Percentiles rank a stretch among this genome's conserved stretches.
phyloP scores from a whole-genome alignment of 2,888 invertebrate species.

The Troides aeacus region DNA sequence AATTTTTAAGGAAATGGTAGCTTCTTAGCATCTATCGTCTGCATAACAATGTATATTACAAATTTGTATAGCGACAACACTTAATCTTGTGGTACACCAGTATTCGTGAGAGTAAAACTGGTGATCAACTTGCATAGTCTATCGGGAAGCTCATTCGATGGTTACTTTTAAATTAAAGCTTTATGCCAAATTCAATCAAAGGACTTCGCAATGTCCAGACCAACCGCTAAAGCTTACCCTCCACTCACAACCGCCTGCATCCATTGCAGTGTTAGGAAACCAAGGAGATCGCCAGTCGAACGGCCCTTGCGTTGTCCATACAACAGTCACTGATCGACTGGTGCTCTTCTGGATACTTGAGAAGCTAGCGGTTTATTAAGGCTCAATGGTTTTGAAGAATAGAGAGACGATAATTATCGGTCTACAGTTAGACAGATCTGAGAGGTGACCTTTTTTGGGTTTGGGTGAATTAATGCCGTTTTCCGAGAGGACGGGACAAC shows the following conservation, averaged over 20 bases:
- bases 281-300: background rate
- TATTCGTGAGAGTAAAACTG: background rate
- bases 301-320: background rate
- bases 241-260: background rate
- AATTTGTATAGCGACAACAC: too few species aligned
- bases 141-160: background rate
- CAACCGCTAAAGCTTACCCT: background rate
- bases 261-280: background rate
- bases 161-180: background rate
- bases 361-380: background rate
- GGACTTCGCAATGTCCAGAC: background rate
- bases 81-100: background rate
- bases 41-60: slow-evolving; percentile 27
- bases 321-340: background rate
- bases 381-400: background rate
- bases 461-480: background rate
- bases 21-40: too few species aligned
- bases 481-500: background rate
- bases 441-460: background rate
- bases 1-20: too few species aligned
- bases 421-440: background rate
- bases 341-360: background rate
- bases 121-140: background rate
- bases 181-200: background rate
- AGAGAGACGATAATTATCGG: background rate